Evolutionary conservation across 1,140 invertebrate genomes (phyloP), one percentile per base, ranked within the genome.

Genomic region (Drosophila simulans): DNA sequence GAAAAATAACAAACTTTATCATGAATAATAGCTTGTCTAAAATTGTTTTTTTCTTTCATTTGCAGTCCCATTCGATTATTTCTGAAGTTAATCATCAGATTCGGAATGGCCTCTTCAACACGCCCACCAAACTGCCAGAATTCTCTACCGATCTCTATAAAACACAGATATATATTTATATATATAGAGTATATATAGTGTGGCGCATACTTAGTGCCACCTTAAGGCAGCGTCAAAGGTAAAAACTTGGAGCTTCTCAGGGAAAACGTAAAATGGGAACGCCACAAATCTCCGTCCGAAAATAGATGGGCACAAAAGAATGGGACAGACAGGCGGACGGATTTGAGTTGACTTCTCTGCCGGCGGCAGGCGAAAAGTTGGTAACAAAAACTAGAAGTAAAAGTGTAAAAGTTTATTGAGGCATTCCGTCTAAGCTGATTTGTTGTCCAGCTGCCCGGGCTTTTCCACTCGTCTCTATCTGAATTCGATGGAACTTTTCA

Each of bases 161-260:
- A 59, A 52, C 31, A 55, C 52, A 43, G 45, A 37, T 74, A 77
- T 63, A 49, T 34, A 48, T 37, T 51, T 59, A 43, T 52, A 27
- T 77, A 77, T 70, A 31, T 31, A 10, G 8, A 31, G 8, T 31
- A 31, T 31, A 31, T 31, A 31, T 31, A 31, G 31, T 31, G 31
- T 31, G 8, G 43, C 65, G 59, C 57, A 63, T 74, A 81, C 80
- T 73, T 74, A 53, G 57, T 63, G 83, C 83, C 80, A 83, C 83
- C 83, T 86, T 86, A 52, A 65, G 76, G 72, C 80, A 76, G 57
- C 81, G 82, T 85, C 82, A 86, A 86, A 85, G 83, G 83, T 88
- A 88, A 88, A 82, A 88, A 88, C 70, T 89, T 53, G 62, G 46
- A 70, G 31, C 22, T 46, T 25, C 34, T 60, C 12, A 31, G 25